phyloP scores from a whole-genome alignment of 2,113 vertebrate species.

The Oncorhynchus clarkii region DNA sequence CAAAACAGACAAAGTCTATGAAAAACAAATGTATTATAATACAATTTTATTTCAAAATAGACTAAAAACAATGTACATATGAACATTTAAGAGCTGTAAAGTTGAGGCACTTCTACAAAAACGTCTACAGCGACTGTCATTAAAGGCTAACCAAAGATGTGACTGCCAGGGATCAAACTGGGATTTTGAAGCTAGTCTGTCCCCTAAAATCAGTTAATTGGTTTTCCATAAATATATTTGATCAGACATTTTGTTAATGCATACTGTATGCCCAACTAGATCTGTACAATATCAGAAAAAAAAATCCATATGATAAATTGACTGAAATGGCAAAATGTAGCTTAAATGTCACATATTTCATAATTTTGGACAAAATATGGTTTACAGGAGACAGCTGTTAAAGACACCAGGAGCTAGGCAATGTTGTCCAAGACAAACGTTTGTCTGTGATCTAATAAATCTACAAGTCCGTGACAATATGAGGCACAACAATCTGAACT shows the following conservation, averaged over 20 bases:
- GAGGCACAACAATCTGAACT: neutral
- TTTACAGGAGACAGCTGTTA: neutral
- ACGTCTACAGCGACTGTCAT: neutral
- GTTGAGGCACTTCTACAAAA: neutral
- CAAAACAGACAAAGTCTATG: too few relatives aligned
- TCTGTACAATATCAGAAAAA: too few relatives aligned
- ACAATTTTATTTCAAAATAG: slow-evolving; percentile 10
- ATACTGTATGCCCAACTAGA: too few relatives aligned
- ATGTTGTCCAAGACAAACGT: too few relatives aligned
- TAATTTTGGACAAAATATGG: neutral
- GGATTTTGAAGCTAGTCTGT: neutral
- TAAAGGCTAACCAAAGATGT: neutral
- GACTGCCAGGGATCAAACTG: neutral
- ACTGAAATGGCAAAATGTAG: too few relatives aligned
- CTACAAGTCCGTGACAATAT: neutral
- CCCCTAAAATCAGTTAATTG: too few relatives aligned
- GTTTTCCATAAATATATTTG: too few relatives aligned
- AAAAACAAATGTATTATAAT: neutral
- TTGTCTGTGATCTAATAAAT: too few relatives aligned
- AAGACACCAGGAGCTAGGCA: neutral
- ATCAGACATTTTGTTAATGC: too few relatives aligned
- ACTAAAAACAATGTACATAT: slow-evolving; percentile 10
- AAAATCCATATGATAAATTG: too few relatives aligned
- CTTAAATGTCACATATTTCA: neutral
- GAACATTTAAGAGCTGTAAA: neutral